phyloP scores from a whole-genome alignment of 2,888 invertebrate genomes.

The Timema cristinae region DNA sequence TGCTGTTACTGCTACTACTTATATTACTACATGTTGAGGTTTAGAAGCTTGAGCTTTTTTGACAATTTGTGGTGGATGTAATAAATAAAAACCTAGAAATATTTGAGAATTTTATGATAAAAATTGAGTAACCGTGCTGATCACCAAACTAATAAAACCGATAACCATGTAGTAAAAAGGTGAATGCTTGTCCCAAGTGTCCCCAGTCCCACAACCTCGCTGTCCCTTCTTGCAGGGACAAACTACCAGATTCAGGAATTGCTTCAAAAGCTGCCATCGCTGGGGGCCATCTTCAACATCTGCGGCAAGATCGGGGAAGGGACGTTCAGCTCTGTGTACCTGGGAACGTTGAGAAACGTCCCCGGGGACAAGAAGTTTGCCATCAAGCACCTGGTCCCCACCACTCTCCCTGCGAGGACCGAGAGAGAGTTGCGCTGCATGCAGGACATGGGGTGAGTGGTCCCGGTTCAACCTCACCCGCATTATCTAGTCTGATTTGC shows the following conservation, averaged over 20 bases:
- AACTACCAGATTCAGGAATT: constrained; percentile 45
- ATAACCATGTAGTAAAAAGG: too few relatives aligned
- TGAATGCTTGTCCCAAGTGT: too few relatives aligned
- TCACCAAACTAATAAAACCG: too few relatives aligned
- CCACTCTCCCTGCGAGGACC: constrained; percentile 76
- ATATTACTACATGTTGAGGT: too few relatives aligned
- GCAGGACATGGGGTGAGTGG: constrained; percentile 65
- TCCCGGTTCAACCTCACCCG: neutral
- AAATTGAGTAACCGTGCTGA: too few relatives aligned
- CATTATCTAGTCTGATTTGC: too few relatives aligned
- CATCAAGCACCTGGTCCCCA: constrained; percentile 82
- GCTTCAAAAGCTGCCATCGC: constrained; percentile 53
- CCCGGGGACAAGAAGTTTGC: constrained; percentile 53
- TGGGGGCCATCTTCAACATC: constrained; percentile 61
- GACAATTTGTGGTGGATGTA: too few relatives aligned
- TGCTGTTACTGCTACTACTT: too few relatives aligned
- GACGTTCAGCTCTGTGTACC: constrained; percentile 81
- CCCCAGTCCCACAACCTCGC: constrained; percentile 59
- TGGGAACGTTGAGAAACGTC: constrained; percentile 60
- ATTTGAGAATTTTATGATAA: too few relatives aligned
- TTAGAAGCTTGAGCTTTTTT: too few relatives aligned
- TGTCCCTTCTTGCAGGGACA: constrained; percentile 50
- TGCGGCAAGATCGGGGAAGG: constrained; percentile 75
- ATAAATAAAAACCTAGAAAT: too few relatives aligned
- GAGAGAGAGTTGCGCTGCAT: constrained; percentile 77